A percentile compares a stretch with the other conserved stretches of the same genome.
These are phyloP conservation scores for Thalassarche chlororhynchos DNA, from an alignment of 2,113 vertebrate species.

Conservation along the genomic window DNA sequence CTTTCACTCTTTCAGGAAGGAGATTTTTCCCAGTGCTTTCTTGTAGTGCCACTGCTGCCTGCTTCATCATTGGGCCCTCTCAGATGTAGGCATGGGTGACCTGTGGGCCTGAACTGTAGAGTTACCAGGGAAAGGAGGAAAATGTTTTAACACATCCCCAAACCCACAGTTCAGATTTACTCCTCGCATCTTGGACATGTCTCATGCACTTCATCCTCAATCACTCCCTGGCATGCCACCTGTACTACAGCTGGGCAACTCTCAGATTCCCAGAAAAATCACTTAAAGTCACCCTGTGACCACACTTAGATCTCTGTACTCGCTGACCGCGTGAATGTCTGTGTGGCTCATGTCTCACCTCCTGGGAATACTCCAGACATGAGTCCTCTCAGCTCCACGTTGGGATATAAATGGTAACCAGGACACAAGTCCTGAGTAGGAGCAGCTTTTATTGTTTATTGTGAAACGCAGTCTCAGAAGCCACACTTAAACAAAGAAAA, in stretches of 20 bases:
- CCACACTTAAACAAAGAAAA: neutral
- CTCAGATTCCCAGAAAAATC: neutral
- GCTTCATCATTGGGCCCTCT: neutral
- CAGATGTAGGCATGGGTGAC: neutral
- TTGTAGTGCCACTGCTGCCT: neutral
- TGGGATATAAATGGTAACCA: neutral
- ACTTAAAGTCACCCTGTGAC: neutral
- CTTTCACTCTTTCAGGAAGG: neutral
- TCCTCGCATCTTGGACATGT: neutral
- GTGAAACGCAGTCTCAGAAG: neutral
- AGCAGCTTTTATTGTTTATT: neutral
- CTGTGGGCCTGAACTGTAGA: neutral
- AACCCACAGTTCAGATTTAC: neutral
- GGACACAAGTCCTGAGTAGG: neutral
- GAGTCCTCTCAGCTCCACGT: neutral
- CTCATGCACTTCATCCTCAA: neutral
- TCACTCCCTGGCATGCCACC: neutral
- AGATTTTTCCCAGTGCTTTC: neutral
- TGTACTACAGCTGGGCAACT: neutral
- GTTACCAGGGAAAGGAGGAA: neutral
- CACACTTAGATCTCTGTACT: neutral
- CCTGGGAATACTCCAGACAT: neutral
- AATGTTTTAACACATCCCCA: neutral
- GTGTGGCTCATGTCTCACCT: neutral
- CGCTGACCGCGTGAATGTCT: fast-evolving